Percentiles rank a stretch among this genome's conserved stretches.
These are phyloP conservation scores for Tiliqua scincoides DNA, from an alignment of 2,113 vertebrate genomes.

Conservation along the genomic window DNA sequence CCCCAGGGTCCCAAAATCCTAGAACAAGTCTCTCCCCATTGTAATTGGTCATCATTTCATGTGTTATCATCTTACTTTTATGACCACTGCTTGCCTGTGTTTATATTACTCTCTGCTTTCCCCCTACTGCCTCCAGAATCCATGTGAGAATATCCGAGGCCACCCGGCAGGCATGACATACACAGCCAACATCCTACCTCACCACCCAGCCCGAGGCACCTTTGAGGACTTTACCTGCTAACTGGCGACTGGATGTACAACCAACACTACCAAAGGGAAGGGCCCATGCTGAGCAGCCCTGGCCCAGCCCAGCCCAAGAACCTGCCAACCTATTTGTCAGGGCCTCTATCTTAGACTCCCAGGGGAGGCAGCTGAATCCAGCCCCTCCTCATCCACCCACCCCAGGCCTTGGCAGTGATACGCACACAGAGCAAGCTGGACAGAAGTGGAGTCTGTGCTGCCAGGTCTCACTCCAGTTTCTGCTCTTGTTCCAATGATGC, in stretches of 20 bases:
- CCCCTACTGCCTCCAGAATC: conserved; percentile 77
- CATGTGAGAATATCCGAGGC: conserved; percentile 92
- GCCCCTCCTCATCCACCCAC: conserved; percentile 38
- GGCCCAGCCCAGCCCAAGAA: conserved; percentile 41
- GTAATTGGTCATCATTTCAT: not conserved
- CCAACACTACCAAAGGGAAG: conserved; percentile 69
- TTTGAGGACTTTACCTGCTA: conserved; percentile 99
- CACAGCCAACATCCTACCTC: conserved; percentile 99
- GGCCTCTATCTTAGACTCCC: conserved; percentile 46
- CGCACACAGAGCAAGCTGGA: conserved; percentile 32
- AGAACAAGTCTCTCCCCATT: not conserved
- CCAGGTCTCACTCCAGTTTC: conserved; percentile 6
- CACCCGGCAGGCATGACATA: conserved; percentile 92
- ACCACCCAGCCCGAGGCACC: conserved; percentile 94
- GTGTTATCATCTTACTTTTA: not conserved
- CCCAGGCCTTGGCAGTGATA: conserved; percentile 33
- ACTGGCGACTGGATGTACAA: conserved; percentile 74
- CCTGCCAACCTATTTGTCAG: conserved; percentile 29
- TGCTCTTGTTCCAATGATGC: not conserved
- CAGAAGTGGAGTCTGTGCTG: conserved; percentile 1
- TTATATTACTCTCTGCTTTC: not conserved
- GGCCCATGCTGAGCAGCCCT: conserved; percentile 65
- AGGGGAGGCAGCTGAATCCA: conserved; percentile 1
- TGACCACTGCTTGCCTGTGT: not conserved
- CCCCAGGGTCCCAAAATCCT: not conserved